Percentiles rank a stretch among this genome's conserved stretches.
Conservation (phyloP, 1,140 invertebrate species). For the Micrasema longulum region DNA sequence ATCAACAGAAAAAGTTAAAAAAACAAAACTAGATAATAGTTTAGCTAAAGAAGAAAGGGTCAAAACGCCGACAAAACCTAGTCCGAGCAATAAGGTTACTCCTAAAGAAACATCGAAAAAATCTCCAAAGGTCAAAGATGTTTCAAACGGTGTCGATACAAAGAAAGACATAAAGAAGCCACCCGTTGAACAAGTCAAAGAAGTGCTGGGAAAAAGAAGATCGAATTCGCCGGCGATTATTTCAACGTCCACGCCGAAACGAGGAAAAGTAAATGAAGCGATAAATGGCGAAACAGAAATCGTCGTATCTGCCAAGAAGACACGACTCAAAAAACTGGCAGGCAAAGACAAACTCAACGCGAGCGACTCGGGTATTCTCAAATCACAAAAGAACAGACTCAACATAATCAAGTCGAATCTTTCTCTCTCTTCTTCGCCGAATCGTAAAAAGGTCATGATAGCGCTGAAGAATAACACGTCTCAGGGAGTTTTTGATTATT, state of each 20-base stretch:
- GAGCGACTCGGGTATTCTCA: constrained; percentile 36
- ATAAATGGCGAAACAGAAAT: constrained; percentile 40
- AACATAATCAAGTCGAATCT: constrained; percentile 19
- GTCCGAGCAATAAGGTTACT: no score
- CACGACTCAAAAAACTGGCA: constrained; percentile 46
- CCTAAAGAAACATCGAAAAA: no score
- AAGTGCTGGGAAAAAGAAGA: no score
- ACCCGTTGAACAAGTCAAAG: no score
- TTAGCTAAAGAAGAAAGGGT: no score
- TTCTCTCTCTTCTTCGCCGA: constrained; percentile 40
- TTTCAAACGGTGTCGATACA: no score
- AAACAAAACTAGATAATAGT: no score
- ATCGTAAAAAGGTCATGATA: constrained; percentile 72
- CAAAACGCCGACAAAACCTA: no score
- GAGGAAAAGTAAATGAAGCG: constrained; percentile 24
- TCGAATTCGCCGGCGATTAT: no score
- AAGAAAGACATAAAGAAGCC: no score
- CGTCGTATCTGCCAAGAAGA: constrained; percentile 51
- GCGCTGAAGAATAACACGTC: constrained; percentile 74
- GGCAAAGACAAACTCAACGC: constrained; percentile 35
- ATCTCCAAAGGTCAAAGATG: no score
- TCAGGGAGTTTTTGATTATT: constrained; percentile 77
- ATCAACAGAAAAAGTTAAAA: no score
- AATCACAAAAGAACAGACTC: constrained; percentile 24
- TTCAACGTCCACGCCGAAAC: background rate